Base-by-base conservation (phyloP, 2,888 invertebrate genomes). In the Liopterus haemorrhoidalis region DNA sequence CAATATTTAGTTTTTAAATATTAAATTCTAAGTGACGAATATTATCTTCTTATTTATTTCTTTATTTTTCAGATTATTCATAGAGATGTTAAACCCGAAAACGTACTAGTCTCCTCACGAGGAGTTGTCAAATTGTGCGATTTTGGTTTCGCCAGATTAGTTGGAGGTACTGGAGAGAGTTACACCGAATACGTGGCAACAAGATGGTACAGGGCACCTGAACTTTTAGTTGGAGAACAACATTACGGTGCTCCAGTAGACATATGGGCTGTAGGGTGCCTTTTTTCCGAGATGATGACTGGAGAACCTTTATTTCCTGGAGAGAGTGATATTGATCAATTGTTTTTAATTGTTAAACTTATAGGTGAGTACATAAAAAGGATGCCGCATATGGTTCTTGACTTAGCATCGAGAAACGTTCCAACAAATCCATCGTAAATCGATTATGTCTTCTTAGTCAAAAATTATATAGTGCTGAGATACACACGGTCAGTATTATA, bases 121-220 rank as follows among this genome's bases (percentile, higher is more conserved):
- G 89, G 89, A 0, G 81, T 91, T 3, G 83, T 91, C 25, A 91
- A 92, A 68, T 70, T 92, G n/a, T 91, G 91, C 64, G 91, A 92
- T 70, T 85, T 92, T 55, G 91, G 92, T 1, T 91, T 91, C 61
- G 91, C 91, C 0, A 72, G 91, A 22, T 70, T 83, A 0, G 70
- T 85, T 42, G 80, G 81, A 1, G 73, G 75, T 0, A 74, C 80
- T 2, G 84, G 85, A 1, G 88, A 89, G 63, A 80, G 82, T 1
- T 88, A 85, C 69, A 91, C 87, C 44, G 91, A 90, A 67, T 91
- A 91, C 63, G 91, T 91, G 21, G 91, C 91, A 8, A 92, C 92
- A 0, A 69, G 90, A 52, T 90, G 89, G 89, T 92, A 91, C 69
- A 70, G 91, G 41, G 87, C 90, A 1, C 91, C 91, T 0, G 91